A percentile compares a stretch with the other conserved stretches of the same genome.
Evolutionary conservation across 2,797 vertebrate species (phyloP).

Genomic region (Lithobates sylvaticus): DNA sequence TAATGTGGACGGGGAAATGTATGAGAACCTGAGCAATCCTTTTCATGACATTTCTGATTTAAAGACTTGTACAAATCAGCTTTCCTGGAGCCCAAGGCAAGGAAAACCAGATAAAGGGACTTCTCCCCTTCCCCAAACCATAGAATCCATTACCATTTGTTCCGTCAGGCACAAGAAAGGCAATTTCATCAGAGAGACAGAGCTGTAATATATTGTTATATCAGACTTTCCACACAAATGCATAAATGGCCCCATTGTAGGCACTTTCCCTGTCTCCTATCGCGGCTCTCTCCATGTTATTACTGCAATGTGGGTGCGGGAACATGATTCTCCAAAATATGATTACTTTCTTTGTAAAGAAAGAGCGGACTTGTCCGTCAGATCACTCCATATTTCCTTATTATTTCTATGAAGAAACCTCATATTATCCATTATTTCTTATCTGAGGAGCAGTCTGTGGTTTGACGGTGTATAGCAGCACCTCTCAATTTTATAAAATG

Average conservation of each 20-base stretch:
- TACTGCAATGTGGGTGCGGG: background rate
- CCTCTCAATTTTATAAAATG: too few species aligned
- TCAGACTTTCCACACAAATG: background rate
- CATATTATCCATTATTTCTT: background rate
- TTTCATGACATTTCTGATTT: background rate
- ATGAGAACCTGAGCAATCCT: background rate
- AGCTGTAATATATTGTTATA: constrained; percentile 11
- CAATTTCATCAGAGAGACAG: constrained; percentile 17
- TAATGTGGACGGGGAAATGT: background rate
- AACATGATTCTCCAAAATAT: constrained; percentile 3
- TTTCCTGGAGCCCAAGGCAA: background rate
- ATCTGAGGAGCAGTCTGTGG: background rate
- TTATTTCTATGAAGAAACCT: background rate
- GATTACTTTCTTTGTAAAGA: constrained; percentile 15
- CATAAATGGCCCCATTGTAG: constrained; percentile 33
- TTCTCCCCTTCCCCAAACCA: constrained; percentile 16
- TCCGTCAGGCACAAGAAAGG: constrained; percentile 6
- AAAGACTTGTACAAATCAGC: background rate
- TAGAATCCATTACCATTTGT: constrained; percentile 45
- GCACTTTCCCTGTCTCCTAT: background rate
- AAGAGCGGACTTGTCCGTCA: background rate
- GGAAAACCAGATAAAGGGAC: background rate
- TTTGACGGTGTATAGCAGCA: too few species aligned
- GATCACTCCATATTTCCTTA: background rate
- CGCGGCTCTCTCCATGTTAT: background rate